A percentile compares a stretch with the other conserved stretches of the same genome.
phyloP scores from a whole-genome alignment of 2,888 invertebrate genomes.

The Cabera pusaria region DNA sequence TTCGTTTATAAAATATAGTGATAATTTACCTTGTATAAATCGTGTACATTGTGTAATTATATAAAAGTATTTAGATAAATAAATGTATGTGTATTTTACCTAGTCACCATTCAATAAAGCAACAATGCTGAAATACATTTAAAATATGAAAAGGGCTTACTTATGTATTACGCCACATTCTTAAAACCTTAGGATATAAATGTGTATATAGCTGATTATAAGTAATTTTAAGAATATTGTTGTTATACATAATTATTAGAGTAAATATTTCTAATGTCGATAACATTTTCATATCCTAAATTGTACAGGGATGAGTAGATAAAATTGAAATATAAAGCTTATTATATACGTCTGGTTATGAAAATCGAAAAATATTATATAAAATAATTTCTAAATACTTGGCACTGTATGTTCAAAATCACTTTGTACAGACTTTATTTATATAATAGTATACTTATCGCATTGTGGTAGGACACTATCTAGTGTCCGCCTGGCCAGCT shows the following conservation, averaged over 20 bases:
- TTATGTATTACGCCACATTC: slow-evolving; percentile 4
- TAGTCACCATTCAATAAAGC: slow-evolving; percentile 35
- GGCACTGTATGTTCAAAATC: too few species aligned
- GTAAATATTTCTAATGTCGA: slow-evolving; percentile 5
- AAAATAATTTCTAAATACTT: too few species aligned
- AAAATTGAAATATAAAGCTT: slow-evolving; percentile 9
- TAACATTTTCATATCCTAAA: slow-evolving; percentile 24
- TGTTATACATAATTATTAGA: slow-evolving; percentile 9
- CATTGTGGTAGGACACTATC: too few species aligned
- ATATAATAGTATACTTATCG: too few species aligned
- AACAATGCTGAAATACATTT: slow-evolving; percentile 20
- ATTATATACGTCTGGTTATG: too few species aligned
- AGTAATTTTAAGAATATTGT: slow-evolving; percentile 9
- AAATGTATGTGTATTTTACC: slow-evolving; percentile 34
- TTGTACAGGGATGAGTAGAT: slow-evolving; percentile 33
- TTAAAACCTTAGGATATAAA: slow-evolving; percentile 2
- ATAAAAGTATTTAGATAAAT: slow-evolving; percentile 18
- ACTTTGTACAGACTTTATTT: too few species aligned
- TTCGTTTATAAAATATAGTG: too few species aligned
- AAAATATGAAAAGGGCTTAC: slow-evolving; percentile 10
- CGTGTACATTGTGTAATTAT: slow-evolving; percentile 25
- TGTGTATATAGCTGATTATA: slow-evolving; percentile 9
- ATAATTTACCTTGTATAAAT: slow-evolving; percentile 18
- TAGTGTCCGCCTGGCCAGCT: too few species aligned
- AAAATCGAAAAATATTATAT: too few species aligned